These are phyloP conservation scores for Sarotherodon lohbergeri DNA, from an alignment of 2,113 vertebrate species.

Conservation along the genomic window DNA sequence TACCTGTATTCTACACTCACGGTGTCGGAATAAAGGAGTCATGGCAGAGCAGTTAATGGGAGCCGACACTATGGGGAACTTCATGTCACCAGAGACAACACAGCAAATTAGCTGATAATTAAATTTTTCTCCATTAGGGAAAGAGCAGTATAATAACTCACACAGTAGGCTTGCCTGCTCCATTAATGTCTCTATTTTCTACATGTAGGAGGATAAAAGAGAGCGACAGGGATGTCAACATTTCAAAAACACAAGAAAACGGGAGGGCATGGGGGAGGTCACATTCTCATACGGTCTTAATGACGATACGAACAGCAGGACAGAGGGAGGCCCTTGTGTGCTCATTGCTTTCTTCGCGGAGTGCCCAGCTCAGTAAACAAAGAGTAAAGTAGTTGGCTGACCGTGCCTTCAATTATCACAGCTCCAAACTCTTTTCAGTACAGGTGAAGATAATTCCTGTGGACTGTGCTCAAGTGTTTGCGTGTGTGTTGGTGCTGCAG, in stretches of 20 bases:
- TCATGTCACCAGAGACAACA: constrained; percentile 72
- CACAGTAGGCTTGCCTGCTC: constrained; percentile 73
- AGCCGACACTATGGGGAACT: constrained; percentile 71
- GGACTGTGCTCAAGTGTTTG: not conserved
- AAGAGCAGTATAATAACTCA: constrained; percentile 79
- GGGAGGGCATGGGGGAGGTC: constrained; percentile 1
- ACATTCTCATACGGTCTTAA: constrained; percentile 12
- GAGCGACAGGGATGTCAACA: constrained; percentile 25
- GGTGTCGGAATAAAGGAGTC: constrained; percentile 62
- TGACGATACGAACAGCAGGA: constrained; percentile 2
- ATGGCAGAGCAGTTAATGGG: constrained; percentile 72
- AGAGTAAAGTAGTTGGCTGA: not conserved
- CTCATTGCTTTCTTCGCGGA: not conserved
- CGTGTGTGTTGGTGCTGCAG: constrained; percentile 2
- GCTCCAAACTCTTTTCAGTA: constrained; percentile 7
- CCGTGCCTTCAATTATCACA: constrained; percentile 22
- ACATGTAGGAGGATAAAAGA: constrained; percentile 43
- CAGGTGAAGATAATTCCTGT: constrained; percentile 36
- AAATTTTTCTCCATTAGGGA: constrained; percentile 81
- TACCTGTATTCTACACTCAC: constrained; percentile 26
- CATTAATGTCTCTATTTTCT: constrained; percentile 86
- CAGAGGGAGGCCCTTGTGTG: not conserved
- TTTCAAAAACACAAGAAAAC: constrained; percentile 19
- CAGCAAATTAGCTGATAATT: constrained; percentile 87
- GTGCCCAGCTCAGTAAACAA: not conserved